Evolutionary conservation across 1,140 invertebrate genomes (phyloP), one percentile per base, ranked within the genome.

Genomic region (Anadara kagoshimensis): DNA sequence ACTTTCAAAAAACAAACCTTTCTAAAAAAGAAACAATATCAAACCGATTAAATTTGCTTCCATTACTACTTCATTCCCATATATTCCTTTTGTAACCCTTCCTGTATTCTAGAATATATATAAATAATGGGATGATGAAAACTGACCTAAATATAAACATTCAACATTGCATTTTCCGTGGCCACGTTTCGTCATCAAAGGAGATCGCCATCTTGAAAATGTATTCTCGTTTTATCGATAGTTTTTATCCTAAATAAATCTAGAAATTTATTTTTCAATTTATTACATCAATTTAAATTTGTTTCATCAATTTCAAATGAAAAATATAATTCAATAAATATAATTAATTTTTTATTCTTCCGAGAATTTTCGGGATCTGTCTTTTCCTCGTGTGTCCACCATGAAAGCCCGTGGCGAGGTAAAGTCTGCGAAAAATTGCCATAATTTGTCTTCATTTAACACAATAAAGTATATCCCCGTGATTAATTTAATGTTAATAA

Each of bases 111-210:
- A 51, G 1, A 16, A 51, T 3, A 51, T 51, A 22, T 3, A 51
- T 18, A 51, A 51, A 18, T 16, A 51, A 67, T 56, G 64, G 3
- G 56, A 57, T 57, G 22, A 8, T 41, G 41, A 18, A 56, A 56
- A 24, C 20, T 62, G 67, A 68, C 58, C 63, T 76, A 29, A 44
- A 49, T 49, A 69, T 69, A 74, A 56, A 47, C 56, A 54, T 14
- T 1, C 36, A 57, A 53, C 18, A 74, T 74, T 74, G 66, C 72
- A 73, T 51, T 41, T 62, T 61, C 49, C 11, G 49, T 14, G 61
- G 72, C 72, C 72, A 74, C 72, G 72, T 74, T 74, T 74, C 72
- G 72, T 74, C 72, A 74, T 69, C 59, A 41, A 56, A 18, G 14
- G 49, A 56, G 56, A 53, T 57, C 51, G 64, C 64, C 64, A 67